phyloP scores from a whole-genome alignment of 2,113 vertebrate genomes.

The Crypturellus undulatus region DNA sequence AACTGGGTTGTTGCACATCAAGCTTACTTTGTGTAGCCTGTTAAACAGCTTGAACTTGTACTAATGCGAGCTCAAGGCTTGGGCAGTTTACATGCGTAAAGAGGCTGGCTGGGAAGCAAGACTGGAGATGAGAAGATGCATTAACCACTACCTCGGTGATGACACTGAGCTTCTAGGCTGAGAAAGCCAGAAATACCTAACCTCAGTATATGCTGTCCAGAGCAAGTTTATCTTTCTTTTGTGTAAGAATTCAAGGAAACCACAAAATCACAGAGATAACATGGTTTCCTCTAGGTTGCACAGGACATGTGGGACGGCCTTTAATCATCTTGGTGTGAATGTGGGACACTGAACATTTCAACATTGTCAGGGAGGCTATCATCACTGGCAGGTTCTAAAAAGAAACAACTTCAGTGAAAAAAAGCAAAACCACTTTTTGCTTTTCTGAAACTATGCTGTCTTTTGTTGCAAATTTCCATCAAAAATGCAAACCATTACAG shows the following conservation, averaged over 20 bases:
- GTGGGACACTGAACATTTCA: not conserved
- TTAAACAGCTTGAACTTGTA: not conserved
- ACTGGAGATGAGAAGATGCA: not conserved
- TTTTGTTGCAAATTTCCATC: not conserved
- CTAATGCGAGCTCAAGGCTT: not conserved
- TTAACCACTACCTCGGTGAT: not conserved
- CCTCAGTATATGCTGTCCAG: not conserved
- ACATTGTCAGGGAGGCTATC: fast-evolving
- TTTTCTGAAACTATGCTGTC: not conserved
- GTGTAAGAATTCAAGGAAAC: not conserved
- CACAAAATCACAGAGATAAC: not conserved
- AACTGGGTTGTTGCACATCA: not conserved
- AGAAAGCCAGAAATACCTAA: not conserved
- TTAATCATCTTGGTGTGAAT: not conserved
- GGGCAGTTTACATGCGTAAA: not conserved
- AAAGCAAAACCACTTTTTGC: not conserved
- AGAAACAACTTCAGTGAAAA: not conserved
- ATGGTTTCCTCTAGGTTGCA: not conserved
- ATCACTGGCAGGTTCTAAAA: not conserved
- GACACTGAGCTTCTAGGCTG: not conserved
- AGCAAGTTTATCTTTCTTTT: not conserved
- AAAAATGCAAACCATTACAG: not conserved
- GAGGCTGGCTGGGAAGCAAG: not conserved
- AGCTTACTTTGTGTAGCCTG: not conserved
- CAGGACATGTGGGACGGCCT: fast-evolving